Percentiles rank a stretch among this genome's conserved stretches.
phyloP scores from a whole-genome alignment of 64 coral and sea anemone species.

The Dendronephthya gigantea region DNA sequence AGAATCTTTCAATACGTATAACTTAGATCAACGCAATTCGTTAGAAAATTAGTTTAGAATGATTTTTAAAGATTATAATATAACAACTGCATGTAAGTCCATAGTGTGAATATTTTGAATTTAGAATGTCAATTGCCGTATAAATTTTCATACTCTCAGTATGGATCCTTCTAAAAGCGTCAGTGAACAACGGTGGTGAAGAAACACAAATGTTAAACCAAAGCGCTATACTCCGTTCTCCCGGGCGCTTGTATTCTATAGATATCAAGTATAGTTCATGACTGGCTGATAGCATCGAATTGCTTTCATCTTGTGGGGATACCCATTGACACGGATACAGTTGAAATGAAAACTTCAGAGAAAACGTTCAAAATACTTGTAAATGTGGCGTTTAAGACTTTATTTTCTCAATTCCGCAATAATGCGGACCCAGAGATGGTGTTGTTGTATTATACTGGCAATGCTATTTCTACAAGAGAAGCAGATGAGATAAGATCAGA shows the following conservation, averaged over 20 bases:
- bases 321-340: background rate
- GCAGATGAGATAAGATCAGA: background rate
- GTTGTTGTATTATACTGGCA: conserved; percentile 55
- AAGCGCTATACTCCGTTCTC: conserved; percentile 37
- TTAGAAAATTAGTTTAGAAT: no score
- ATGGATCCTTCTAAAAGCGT: no score
- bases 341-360: background rate
- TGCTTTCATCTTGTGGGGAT: background rate
- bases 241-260: background rate
- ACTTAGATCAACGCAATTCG: no score
- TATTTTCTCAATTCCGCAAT: conserved; percentile 28
- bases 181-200: no score
- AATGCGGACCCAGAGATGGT: conserved; percentile 36
- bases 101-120: no score
- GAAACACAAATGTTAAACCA: no score
- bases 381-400: background rate
- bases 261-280: background rate
- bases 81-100: no score
- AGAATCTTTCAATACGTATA: no score
- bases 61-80: no score
- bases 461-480: conserved; percentile 17
- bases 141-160: no score
- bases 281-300: background rate
- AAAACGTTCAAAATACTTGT: background rate
- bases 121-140: no score